Percentiles rank a stretch among this genome's conserved stretches.
These are phyloP conservation scores for Stegostoma tigrinum DNA, from an alignment of 2,113 vertebrate genomes.

Conservation along the genomic window DNA sequence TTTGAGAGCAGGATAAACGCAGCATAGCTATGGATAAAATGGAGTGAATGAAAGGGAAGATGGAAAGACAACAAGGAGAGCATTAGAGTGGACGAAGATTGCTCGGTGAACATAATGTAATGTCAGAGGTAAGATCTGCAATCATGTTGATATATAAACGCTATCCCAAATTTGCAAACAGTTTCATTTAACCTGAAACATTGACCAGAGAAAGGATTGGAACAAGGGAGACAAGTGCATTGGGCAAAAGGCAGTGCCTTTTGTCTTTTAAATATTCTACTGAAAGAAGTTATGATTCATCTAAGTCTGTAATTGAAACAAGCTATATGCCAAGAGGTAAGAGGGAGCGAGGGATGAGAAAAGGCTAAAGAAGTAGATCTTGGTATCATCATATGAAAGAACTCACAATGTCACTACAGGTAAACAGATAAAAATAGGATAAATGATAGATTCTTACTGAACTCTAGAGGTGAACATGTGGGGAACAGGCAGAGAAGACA, in stretches of 20 bases:
- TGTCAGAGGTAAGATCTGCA: background rate
- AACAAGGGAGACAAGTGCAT: background rate
- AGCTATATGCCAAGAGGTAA: background rate
- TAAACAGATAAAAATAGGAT: background rate
- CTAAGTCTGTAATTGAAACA: background rate
- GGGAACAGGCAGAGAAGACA: background rate
- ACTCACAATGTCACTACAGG: background rate
- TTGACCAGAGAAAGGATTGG: background rate
- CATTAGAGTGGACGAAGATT: background rate
- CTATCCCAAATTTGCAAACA: background rate
- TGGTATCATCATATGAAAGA: background rate
- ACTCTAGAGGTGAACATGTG: background rate
- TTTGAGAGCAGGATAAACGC: background rate
- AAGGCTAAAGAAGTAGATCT: background rate
- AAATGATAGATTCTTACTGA: background rate
- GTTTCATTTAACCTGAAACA: background rate
- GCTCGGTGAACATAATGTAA: background rate
- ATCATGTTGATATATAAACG: background rate
- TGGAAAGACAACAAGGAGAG: background rate
- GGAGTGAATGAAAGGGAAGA: background rate
- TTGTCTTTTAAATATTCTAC: background rate
- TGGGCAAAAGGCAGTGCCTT: background rate
- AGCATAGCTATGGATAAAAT: background rate
- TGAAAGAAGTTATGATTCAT: background rate
- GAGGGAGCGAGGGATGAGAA: background rate